Percentiles rank a stretch among this genome's conserved stretches.
These are phyloP conservation scores for Elachura formosa DNA, from an alignment of 2,113 vertebrate genomes.

Conservation along the genomic window DNA sequence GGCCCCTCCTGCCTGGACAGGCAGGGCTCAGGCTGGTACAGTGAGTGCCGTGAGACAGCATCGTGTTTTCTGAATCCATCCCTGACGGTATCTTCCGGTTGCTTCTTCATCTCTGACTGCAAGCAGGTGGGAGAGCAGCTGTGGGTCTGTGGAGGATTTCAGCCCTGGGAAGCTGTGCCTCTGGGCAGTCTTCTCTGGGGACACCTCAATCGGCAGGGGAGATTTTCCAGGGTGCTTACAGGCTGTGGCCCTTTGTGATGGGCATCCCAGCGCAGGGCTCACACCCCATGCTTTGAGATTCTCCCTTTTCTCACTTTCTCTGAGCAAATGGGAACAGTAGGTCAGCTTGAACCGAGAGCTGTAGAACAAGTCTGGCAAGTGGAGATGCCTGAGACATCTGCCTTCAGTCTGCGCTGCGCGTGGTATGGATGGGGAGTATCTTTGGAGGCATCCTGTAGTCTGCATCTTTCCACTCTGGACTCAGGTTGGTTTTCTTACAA, in stretches of 20 bases:
- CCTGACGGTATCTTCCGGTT: neutral
- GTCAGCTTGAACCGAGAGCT: neutral
- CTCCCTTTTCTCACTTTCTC: neutral
- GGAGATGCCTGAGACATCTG: neutral
- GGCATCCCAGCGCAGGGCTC: neutral
- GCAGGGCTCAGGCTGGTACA: neutral
- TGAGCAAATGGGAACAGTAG: neutral
- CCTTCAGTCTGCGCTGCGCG: neutral
- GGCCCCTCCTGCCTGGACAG: neutral
- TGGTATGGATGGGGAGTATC: neutral
- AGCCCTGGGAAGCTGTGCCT: neutral
- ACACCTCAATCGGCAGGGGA: neutral
- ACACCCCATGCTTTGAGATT: neutral
- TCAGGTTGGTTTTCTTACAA: slow-evolving; percentile 29
- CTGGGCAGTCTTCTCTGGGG: neutral
- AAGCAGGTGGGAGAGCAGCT: neutral
- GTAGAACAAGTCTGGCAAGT: slow-evolving; percentile 2
- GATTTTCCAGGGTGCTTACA: neutral
- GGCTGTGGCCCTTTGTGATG: neutral
- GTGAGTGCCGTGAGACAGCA: neutral
- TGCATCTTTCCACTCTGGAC: neutral
- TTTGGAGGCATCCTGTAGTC: neutral
- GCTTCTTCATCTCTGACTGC: neutral
- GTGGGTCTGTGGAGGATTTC: neutral
- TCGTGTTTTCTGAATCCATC: fast-evolving